phyloP scores from a whole-genome alignment of 2,113 vertebrate species.

The Pyrgilauda ruficollis region DNA sequence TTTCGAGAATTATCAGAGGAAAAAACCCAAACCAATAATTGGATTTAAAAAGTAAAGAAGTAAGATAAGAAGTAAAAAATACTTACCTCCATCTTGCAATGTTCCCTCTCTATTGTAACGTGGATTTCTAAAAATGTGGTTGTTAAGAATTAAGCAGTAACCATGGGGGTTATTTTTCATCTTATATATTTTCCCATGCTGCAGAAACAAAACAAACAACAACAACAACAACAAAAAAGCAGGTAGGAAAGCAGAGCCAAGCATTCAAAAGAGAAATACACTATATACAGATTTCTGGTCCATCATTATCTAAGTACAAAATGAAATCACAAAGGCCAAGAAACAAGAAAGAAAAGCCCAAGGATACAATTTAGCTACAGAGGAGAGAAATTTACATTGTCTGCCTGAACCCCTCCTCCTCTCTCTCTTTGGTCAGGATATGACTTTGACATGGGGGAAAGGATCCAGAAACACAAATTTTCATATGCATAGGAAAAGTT shows the following conservation, averaged over 20 bases:
- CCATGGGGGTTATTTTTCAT: conserved; percentile 61
- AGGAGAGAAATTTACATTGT: neutral
- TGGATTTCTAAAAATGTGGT: conserved; percentile 25
- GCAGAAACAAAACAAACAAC: neutral
- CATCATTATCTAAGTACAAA: neutral
- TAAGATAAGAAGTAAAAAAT: neutral
- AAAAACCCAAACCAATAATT: neutral
- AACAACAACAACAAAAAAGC: neutral
- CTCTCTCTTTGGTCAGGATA: neutral
- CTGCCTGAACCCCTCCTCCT: neutral
- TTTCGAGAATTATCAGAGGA: neutral
- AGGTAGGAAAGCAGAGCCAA: neutral
- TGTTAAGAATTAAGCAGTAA: conserved; percentile 67
- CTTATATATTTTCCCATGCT: conserved; percentile 16
- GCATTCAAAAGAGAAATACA: neutral
- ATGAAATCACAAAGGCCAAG: neutral
- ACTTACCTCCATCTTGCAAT: conserved; percentile 30
- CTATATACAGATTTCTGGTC: neutral
- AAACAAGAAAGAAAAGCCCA: neutral
- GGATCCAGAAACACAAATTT: neutral
- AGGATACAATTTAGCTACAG: neutral
- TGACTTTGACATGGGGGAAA: neutral
- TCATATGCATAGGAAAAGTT: neutral
- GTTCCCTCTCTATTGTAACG: neutral
- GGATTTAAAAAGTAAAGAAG: neutral